Conservation (phyloP, 2,113 vertebrate genomes). For the Microtus richardsoni region DNA sequence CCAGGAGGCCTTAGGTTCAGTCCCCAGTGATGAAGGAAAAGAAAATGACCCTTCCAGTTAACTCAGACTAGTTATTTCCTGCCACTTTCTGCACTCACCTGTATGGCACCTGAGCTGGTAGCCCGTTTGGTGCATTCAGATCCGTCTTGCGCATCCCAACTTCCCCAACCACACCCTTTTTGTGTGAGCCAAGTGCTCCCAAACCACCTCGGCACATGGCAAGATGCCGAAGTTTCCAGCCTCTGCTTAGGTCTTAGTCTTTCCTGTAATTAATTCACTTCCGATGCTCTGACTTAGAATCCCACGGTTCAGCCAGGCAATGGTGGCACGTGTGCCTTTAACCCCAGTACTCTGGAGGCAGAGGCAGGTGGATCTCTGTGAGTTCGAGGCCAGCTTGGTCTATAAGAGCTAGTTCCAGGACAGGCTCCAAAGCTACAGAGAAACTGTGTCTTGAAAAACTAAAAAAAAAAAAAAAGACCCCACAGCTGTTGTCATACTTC, state of each 20-base stretch:
- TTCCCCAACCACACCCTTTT: neutral
- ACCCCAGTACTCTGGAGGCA: no score
- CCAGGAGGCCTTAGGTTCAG: neutral
- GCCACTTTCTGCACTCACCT: neutral
- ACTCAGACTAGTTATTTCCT: neutral
- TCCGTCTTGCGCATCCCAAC: neutral
- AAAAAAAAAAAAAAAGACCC: no score
- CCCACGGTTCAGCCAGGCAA: neutral
- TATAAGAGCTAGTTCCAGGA: no score
- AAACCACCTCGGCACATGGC: neutral
- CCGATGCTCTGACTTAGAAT: neutral
- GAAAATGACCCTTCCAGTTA: neutral
- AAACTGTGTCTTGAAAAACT: no score
- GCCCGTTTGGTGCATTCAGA: neutral
- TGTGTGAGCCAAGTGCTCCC: neutral
- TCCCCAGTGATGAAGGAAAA: neutral
- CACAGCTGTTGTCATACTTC: neutral
- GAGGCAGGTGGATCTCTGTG: no score
- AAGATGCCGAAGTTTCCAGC: neutral
- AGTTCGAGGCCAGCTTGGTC: no score
- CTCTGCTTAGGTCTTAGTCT: neutral
- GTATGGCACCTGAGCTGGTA: neutral
- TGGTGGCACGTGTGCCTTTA: no score
- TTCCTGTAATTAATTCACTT: neutral
- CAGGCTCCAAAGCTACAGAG: no score